These are phyloP conservation scores for Calameuta pallipes DNA, from an alignment of 2,888 invertebrate species.

Conservation along the genomic window DNA sequence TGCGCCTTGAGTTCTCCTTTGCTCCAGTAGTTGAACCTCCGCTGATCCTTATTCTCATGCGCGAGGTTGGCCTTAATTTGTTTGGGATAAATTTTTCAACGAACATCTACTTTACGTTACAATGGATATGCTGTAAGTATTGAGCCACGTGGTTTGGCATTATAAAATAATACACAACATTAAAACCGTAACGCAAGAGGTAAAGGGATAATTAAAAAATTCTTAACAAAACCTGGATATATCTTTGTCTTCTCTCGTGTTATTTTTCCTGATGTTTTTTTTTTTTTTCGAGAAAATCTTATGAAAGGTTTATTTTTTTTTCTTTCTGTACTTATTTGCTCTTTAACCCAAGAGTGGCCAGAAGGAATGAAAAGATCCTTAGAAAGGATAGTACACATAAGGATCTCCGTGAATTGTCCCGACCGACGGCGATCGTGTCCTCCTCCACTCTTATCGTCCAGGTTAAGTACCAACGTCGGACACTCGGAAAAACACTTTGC, in stretches of 20 bases:
- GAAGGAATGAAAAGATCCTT: background rate
- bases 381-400: background rate
- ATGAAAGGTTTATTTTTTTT: background rate
- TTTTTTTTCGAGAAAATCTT: background rate
- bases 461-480: slow-evolving; percentile 1
- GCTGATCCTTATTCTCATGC: background rate
- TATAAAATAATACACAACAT: background rate
- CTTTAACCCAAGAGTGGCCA: background rate
- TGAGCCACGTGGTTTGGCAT: background rate
- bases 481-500: slow-evolving; percentile 2
- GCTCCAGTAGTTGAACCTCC: background rate
- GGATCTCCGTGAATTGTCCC: background rate
- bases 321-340: background rate
- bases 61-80: background rate
- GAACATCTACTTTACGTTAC: background rate
- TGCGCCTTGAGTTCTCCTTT: background rate
- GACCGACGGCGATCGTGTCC: background rate
- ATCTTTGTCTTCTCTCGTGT: background rate
- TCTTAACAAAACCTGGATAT: background rate
- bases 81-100: background rate
- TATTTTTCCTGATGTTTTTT: background rate
- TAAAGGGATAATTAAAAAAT: background rate
- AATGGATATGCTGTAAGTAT: background rate
- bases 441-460: background rate
- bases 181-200: too few relatives aligned